These are phyloP conservation scores for Tachina lurida DNA, from an alignment of 2,888 invertebrate genomes.

Conservation along the genomic window DNA sequence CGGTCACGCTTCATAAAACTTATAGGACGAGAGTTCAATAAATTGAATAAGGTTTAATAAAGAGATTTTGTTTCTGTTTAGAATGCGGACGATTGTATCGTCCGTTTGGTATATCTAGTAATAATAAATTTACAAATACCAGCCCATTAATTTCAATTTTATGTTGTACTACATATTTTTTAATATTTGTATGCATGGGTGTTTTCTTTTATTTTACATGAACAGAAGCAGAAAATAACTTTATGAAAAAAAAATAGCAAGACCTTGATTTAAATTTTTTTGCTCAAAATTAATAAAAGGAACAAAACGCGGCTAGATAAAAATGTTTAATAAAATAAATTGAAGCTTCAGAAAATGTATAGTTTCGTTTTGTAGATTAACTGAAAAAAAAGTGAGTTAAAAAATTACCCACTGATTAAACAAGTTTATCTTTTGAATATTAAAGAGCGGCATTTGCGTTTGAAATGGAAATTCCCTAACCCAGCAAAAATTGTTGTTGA, in stretches of 20 bases:
- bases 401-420: constrained; percentile 8
- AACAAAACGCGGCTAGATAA: constrained; percentile 14
- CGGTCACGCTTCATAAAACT: no score
- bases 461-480: background rate
- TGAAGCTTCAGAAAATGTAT: constrained; percentile 8
- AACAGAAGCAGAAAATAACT: background rate
- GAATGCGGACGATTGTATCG: no score
- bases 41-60: no score
- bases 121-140: constrained; percentile 38
- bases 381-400: constrained; percentile 9
- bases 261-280: constrained; percentile 65
- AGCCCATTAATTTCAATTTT: constrained; percentile 68
- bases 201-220: constrained; percentile 3
- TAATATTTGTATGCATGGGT: background rate
- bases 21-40: no score
- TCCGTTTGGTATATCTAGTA: no score
- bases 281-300: constrained; percentile 53
- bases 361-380: constrained; percentile 9
- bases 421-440: background rate
- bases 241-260: constrained; percentile 18
- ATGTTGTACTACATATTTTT: constrained; percentile 24
- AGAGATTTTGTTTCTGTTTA: no score
- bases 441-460: background rate
- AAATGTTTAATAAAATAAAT: constrained; percentile 45
- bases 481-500: background rate